Conservation (phyloP, 2,113 vertebrate species). For the Sylvietta virens region DNA sequence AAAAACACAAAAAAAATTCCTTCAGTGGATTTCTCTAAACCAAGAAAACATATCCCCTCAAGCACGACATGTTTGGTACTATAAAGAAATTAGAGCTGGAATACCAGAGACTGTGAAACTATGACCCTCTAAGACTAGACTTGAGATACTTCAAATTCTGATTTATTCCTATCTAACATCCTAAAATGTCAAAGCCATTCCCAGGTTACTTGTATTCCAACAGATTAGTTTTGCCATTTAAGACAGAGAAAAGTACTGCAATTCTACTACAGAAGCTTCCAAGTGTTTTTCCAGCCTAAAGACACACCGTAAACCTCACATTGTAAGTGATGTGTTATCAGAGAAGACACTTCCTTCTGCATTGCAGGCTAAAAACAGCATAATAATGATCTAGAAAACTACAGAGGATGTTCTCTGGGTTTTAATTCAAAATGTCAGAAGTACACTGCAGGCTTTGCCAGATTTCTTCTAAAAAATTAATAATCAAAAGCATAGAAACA, state of each 20-base stretch:
- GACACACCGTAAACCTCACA: neutral
- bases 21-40: neutral
- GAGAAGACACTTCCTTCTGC: neutral
- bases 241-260: neutral
- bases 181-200: neutral
- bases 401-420: neutral
- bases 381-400: neutral
- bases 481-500: neutral
- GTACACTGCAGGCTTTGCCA: neutral
- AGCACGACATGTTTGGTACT: neutral
- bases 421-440: neutral
- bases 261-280: neutral
- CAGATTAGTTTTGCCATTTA: neutral
- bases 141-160: neutral
- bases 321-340: neutral
- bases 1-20: neutral
- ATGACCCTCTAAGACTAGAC: neutral
- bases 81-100: neutral
- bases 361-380: neutral
- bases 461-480: neutral
- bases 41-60: neutral
- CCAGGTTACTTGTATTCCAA: neutral
- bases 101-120: neutral
- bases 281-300: neutral
- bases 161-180: neutral